Evolutionary conservation across 2,797 vertebrate genomes (phyloP).

Genomic region (Leuciscus waleckii): DNA sequence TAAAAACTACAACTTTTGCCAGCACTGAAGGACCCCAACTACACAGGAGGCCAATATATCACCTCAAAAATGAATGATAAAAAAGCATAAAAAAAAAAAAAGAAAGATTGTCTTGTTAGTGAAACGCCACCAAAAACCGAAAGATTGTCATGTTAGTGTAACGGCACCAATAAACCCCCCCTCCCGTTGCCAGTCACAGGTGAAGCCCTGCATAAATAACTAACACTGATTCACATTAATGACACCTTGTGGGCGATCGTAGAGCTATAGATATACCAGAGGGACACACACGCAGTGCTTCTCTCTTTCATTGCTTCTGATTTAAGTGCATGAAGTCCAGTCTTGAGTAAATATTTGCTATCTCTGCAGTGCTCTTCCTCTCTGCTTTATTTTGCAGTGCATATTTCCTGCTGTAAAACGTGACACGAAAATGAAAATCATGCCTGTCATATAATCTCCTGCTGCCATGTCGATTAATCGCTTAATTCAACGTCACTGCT

Average conservation of each 20-base stretch:
- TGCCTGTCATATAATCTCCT: slow-evolving; percentile 62
- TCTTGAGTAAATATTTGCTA: slow-evolving; percentile 90
- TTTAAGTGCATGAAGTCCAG: slow-evolving; percentile 95
- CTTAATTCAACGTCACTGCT: slow-evolving; percentile 89
- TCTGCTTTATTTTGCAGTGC: slow-evolving; percentile 87
- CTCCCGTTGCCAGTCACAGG: slow-evolving; percentile 73
- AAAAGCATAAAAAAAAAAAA: not conserved
- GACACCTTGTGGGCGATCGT: slow-evolving; percentile 54
- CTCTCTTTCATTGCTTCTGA: slow-evolving; percentile 92
- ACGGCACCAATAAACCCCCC: slow-evolving; percentile 11
- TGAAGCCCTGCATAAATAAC: slow-evolving; percentile 84
- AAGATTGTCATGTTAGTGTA: slow-evolving; percentile 34
- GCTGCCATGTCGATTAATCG: slow-evolving; percentile 87
- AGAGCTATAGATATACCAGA: slow-evolving; percentile 62
- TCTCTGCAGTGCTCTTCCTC: slow-evolving; percentile 79
- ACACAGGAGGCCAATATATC: slow-evolving; percentile 39
- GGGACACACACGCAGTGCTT: slow-evolving; percentile 77
- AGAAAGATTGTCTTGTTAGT: slow-evolving; percentile 27
- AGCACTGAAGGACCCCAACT: slow-evolving; percentile 49
- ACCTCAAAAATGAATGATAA: slow-evolving; percentile 24
- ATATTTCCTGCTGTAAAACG: slow-evolving; percentile 85
- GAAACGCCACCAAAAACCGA: slow-evolving; percentile 18
- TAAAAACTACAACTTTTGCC: slow-evolving; percentile 45
- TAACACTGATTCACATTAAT: slow-evolving; percentile 65
- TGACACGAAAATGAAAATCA: slow-evolving; percentile 80